A percentile compares a stretch with the other conserved stretches of the same genome.
Evolutionary conservation across 2,797 vertebrate genomes (phyloP).

Genomic region (Diplodus puntazzo): DNA sequence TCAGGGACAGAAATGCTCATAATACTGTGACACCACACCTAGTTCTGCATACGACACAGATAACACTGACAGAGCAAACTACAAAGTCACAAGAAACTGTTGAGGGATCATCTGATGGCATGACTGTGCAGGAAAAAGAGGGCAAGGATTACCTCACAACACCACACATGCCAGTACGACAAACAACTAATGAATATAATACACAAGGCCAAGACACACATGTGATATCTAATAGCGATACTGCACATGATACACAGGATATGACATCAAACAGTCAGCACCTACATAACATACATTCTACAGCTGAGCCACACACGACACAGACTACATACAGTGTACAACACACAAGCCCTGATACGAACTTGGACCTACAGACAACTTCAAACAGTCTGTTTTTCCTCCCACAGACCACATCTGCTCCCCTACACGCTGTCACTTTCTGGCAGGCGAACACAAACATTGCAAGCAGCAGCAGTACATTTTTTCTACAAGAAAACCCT

Average conservation of each 20-base stretch:
- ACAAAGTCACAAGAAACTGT: conserved; percentile 34
- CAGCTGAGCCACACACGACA: conserved; percentile 24
- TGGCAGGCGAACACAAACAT: conserved; percentile 59
- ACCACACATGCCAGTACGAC: background rate
- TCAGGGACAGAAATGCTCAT: conserved; percentile 85
- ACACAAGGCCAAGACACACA: background rate
- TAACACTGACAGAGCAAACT: conserved; percentile 22
- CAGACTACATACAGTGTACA: conserved; percentile 18
- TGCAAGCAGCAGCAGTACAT: conserved; percentile 50
- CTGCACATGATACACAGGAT: background rate
- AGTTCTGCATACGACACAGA: conserved; percentile 40
- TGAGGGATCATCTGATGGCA: conserved; percentile 77
- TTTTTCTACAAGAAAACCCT: conserved; percentile 54
- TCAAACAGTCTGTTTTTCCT: conserved; percentile 56
- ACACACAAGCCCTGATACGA: conserved; percentile 44
- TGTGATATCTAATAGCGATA: conserved; percentile 9
- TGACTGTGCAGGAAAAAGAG: conserved; percentile 52
- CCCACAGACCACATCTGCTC: conserved; percentile 75
- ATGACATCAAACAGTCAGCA: background rate
- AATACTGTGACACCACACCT: conserved; percentile 68
- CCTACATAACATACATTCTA: background rate
- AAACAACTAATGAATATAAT: background rate
- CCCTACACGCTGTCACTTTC: conserved; percentile 56
- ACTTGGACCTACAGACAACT: conserved; percentile 53
- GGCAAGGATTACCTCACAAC: conserved; percentile 32